A percentile compares a stretch with the other conserved stretches of the same genome.
phyloP scores from a whole-genome alignment of 2,888 invertebrate genomes.

The Catocala fraxini region DNA sequence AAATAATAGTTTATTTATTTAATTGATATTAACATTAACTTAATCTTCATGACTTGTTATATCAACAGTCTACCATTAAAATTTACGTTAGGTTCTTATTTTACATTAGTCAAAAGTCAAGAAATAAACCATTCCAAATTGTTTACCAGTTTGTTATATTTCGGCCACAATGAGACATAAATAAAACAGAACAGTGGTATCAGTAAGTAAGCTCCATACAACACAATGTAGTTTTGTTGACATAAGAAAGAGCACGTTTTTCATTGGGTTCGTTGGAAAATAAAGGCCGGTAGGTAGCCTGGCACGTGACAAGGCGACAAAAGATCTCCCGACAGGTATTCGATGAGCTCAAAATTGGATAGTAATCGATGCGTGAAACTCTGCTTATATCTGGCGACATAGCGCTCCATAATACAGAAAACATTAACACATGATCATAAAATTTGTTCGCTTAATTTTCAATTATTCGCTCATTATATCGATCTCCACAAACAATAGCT shows the following conservation, averaged over 20 bases:
- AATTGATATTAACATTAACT: too few relatives aligned
- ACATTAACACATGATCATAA: conserved; percentile 36
- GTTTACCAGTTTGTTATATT: conserved; percentile 27
- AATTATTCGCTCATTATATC: conserved; percentile 48
- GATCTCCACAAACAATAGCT: conserved; percentile 50
- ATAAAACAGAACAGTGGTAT: conserved; percentile 37
- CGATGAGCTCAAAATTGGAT: conserved; percentile 80
- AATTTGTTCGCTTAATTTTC: conserved; percentile 45
- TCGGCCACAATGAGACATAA: conserved; percentile 34
- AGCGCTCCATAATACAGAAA: conserved; percentile 30
- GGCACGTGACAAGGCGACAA: conserved; percentile 81
- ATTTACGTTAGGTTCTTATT: too few relatives aligned
- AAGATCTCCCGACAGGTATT: conserved; percentile 80
- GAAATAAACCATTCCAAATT: conserved; percentile 1
- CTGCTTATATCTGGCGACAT: conserved; percentile 49
- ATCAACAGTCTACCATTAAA: too few relatives aligned
- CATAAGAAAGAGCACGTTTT: conserved; percentile 69
- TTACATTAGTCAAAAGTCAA: background rate
- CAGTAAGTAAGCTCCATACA: conserved; percentile 52
- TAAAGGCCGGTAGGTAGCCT: conserved; percentile 65
- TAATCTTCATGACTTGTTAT: too few relatives aligned
- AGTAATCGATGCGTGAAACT: conserved; percentile 84
- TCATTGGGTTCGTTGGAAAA: conserved; percentile 65
- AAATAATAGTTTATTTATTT: too few relatives aligned
- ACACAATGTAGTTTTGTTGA: conserved; percentile 60